Evolutionary conservation across 1,140 invertebrate genomes (phyloP), one percentile per base, ranked within the genome.

Genomic region (Ptiloglossa arizonensis): DNA sequence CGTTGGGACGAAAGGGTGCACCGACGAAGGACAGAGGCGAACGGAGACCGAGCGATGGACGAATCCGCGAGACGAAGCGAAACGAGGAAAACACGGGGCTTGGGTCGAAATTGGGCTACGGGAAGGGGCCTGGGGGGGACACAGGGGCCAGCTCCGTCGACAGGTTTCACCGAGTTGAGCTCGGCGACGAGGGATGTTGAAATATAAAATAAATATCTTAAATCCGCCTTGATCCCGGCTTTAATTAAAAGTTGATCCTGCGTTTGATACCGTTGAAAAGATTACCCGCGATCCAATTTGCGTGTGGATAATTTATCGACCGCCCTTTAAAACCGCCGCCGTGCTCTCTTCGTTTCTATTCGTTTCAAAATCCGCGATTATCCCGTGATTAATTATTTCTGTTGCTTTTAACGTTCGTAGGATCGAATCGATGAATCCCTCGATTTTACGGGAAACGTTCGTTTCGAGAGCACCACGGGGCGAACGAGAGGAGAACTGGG

Each of bases 191-290:
- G 72, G 71, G 79, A 82, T 82, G 85, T 85, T 85, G 82, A 88
- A 83, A 83, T 87, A 89, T 89, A 87, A 88, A 89, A 90, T 87
- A 90, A 88, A 89, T 89, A 90, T 90, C 88, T 89, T 89, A 82
- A 88, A 86, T 83, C 84, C 81, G 66, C 54, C 64, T 54, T 88
- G 76, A 90, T 87, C 83, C 86, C 52, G 60, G 86, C 71, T 90
- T 89, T 90, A 90, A 90, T 90, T 90, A 90, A 90, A 90, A 90
- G 80, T 89, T 89, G 86, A 90, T 88, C 87, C 81, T 78, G 78
- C 79, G 78, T 80, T 84, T 80, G 82, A 87, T 90, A 83, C 81
- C 44, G 27, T 63, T 38, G 69, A 78, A 78, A 81, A 86, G 80
- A 90, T 86, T 85, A 80, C 62, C 78, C 68, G 27, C 46, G 57